These are phyloP conservation scores for Ellobium chinense DNA, from an alignment of 2,888 invertebrate genomes.

Conservation along the genomic window DNA sequence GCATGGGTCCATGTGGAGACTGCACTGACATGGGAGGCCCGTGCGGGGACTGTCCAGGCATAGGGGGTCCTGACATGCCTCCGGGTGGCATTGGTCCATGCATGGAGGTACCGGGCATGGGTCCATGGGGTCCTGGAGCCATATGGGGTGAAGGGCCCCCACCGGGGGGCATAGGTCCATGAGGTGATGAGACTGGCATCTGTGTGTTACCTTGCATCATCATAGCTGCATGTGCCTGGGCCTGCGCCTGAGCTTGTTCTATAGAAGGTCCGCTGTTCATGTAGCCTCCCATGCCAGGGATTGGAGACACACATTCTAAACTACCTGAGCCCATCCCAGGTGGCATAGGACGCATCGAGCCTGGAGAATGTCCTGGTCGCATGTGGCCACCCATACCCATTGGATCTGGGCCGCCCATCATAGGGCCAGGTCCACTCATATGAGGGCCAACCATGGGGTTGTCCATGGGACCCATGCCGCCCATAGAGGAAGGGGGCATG, in stretches of 20 bases:
- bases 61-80: background rate
- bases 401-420: conserved; percentile 51
- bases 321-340: conserved; percentile 59
- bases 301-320: conserved; percentile 43
- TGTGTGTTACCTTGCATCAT: conserved; percentile 49
- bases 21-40: conserved; percentile 12
- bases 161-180: conserved; percentile 25
- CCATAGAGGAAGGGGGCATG: conserved; percentile 21
- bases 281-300: conserved; percentile 42
- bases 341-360: conserved; percentile 47
- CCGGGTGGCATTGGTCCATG: conserved; percentile 41
- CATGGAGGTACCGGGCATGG: conserved; percentile 46
- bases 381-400: conserved; percentile 53
- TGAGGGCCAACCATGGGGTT: conserved; percentile 23
- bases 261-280: conserved; percentile 30
- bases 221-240: conserved; percentile 47
- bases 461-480: conserved; percentile 38
- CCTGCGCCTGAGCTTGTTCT: conserved; percentile 43
- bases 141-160: conserved; percentile 42
- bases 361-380: conserved; percentile 47
- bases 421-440: conserved; percentile 16
- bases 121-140: conserved; percentile 43
- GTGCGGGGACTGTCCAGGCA: conserved; percentile 48
- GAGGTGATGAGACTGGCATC: conserved; percentile 38
- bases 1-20: conserved; percentile 52